Conservation (phyloP, 2,113 vertebrate species). For the Phalacrocorax pelagicus region DNA sequence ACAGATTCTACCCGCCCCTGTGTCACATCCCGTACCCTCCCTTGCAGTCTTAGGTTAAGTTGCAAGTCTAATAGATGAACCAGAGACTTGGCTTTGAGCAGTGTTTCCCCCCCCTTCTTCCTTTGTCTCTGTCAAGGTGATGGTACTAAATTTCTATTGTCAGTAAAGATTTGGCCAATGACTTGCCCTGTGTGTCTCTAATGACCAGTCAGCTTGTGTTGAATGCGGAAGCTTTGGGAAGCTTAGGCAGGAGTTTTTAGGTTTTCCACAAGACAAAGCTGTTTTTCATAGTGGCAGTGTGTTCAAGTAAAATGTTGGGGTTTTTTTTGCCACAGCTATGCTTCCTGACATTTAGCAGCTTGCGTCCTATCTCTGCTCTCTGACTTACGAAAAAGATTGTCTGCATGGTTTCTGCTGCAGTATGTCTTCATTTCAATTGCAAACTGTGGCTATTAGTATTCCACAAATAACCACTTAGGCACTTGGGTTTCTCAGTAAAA, state of each 20-base stretch:
- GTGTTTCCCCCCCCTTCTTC: neutral
- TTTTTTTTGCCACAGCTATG: neutral
- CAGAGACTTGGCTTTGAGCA: neutral
- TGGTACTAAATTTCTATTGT: neutral
- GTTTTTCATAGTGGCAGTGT: neutral
- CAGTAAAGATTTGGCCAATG: neutral
- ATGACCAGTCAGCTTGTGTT: neutral
- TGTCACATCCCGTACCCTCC: too few species aligned
- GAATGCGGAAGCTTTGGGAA: neutral
- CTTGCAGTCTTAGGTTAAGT: neutral
- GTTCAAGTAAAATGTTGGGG: neutral
- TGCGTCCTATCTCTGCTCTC: neutral
- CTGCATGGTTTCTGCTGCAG: neutral
- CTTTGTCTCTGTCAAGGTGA: neutral
- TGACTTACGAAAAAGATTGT: neutral
- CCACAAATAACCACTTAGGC: neutral
- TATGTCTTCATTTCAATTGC: conserved; percentile 8
- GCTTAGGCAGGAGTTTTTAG: neutral
- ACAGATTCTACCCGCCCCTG: neutral
- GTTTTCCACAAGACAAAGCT: neutral
- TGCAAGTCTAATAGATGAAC: neutral
- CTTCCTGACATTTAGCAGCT: neutral
- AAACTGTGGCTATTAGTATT: neutral
- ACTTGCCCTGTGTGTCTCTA: neutral
- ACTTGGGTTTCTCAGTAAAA: neutral